Base-by-base conservation (phyloP, 2,888 invertebrate species). In the Seladonia tumulorum region DNA sequence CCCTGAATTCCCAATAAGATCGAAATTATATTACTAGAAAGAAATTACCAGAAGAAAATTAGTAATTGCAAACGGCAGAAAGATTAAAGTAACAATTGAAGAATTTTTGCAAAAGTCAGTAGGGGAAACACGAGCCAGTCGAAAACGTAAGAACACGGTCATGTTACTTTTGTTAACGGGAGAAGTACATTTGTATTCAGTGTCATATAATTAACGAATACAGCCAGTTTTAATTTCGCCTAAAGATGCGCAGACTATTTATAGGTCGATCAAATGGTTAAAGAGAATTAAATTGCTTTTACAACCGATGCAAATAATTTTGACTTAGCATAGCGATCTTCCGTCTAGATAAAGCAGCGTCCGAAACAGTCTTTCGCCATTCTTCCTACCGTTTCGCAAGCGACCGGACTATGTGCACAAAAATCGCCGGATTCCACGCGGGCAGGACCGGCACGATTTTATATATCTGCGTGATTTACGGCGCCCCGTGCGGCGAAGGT, bases 381-480 rank as follows among this genome's bases (percentile, higher is more conserved):
- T 57, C 71, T 47, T 18, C 8, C 63, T 29, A 49, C 45, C 49
- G 18, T 74, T 68, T 75, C 71, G 75, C 47, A 76, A 76, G n/a
- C 25, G 49, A 18, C 8, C 7, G 5, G 47, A 68, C 47, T 45
- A 75, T 72, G 77, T 49, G 29, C 29, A 16, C 2, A 76, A 75
- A 49, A 72, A 72, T 79, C 66, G 53, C 35, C 35, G 68, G 71
- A 75, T 76, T 57, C 74, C 77, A 42, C 70, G 60, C 35, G 73
- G 35, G 18, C 8, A 39, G 3, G 76, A 22, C n/a, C 81, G 77
- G 49, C 70, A 79, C 57, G 25, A 49, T 70, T 83, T 42, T 79
- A 85, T 77, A 85, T 76, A 83, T 83, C 81, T 71, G 81, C 47
- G 68, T 83, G 86, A 89, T 89, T 89, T 87, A 89, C 83, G 83